Percentiles rank a stretch among this genome's conserved stretches.
Conservation (phyloP, 1,140 invertebrate genomes). For the Papilio glaucus region DNA sequence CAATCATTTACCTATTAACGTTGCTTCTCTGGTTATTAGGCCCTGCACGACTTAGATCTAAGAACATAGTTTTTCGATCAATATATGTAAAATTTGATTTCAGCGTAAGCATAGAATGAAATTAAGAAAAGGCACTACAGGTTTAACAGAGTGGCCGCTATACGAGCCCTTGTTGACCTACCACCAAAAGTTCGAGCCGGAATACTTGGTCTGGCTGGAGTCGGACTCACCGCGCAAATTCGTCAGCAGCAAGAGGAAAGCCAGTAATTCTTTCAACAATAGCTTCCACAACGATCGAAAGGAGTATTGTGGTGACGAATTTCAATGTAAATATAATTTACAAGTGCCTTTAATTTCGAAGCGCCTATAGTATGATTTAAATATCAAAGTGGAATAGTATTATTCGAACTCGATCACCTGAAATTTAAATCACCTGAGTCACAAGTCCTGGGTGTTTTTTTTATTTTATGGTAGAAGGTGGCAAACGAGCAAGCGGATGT, state of each 20-base stretch:
- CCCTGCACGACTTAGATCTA: no score
- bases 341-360: no score
- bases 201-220: conserved; percentile 57
- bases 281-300: conserved; percentile 42
- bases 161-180: conserved; percentile 65
- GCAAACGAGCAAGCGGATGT: no score
- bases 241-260: conserved; percentile 40
- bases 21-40: neutral
- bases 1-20: no score
- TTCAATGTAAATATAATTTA: conserved; percentile 67
- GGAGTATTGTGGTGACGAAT: conserved; percentile 56
- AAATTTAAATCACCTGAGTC: no score
- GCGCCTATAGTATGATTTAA: no score
- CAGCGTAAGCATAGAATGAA: conserved; percentile 72
- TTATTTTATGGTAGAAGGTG: no score
- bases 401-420: no score
- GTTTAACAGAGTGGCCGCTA: conserved; percentile 58
- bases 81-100: conserved; percentile 45
- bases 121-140: conserved; percentile 53
- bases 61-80: no score
- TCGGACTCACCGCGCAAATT: conserved; percentile 43
- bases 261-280: conserved; percentile 47
- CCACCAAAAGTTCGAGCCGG: conserved; percentile 58
- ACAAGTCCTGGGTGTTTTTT: no score
- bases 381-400: no score